Evolutionary conservation across 2,888 invertebrate species (phyloP).

Genomic region (Seira ritae): DNA sequence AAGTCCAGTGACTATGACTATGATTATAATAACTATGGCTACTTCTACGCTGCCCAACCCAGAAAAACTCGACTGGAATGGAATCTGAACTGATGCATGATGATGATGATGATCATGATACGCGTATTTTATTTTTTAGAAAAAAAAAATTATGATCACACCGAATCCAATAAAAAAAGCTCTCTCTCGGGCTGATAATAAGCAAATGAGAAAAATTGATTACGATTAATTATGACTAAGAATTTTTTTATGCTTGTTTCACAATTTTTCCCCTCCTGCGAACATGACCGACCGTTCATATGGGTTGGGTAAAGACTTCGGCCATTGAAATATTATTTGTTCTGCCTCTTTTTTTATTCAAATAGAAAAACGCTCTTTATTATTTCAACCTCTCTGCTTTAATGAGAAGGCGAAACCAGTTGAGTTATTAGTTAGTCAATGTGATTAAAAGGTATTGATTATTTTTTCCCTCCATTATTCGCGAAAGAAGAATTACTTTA

Average conservation of each 20-base stretch:
- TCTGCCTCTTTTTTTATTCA: not conserved
- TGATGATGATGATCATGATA: not conserved
- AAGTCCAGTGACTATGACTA: not conserved
- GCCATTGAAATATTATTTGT: not conserved
- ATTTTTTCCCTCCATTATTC: too few species aligned
- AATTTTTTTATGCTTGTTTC: not conserved
- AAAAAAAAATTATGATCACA: not conserved
- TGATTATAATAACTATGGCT: too few species aligned
- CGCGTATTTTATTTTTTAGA: not conserved
- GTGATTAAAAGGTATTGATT: too few species aligned
- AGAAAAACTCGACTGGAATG: not conserved
- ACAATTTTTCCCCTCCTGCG: not conserved
- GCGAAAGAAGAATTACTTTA: too few species aligned
- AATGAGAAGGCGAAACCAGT: too few species aligned
- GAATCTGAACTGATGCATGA: not conserved
- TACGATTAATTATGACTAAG: not conserved
- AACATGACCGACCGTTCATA: not conserved
- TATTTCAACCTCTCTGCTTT: not conserved
- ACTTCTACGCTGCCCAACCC: not conserved
- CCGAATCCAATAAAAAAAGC: not conserved
- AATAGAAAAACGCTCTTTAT: not conserved
- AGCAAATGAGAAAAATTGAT: not conserved
- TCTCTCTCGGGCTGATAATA: not conserved
- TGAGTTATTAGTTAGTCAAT: too few species aligned
- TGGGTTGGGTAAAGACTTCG: not conserved